These are phyloP conservation scores for Daubentonia madagascariensis DNA, from an alignment of 2,113 vertebrate genomes.

Conservation along the genomic window DNA sequence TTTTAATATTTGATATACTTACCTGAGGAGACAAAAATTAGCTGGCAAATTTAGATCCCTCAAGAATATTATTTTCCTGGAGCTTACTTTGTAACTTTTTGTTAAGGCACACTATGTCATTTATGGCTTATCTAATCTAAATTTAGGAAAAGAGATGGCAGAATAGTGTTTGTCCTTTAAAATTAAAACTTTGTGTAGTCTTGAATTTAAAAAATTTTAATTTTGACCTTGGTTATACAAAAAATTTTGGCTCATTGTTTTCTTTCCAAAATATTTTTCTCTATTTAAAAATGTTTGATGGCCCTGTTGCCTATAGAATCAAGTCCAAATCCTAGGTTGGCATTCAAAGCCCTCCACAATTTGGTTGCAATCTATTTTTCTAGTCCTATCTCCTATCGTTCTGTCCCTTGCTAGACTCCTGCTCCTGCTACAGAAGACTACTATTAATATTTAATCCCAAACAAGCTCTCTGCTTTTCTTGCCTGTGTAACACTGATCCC, in stretches of 20 bases:
- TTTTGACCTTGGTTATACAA: not conserved
- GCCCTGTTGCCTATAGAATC: not conserved
- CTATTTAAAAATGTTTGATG: not conserved
- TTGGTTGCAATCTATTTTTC: not conserved
- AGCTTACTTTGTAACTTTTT: conserved; percentile 18
- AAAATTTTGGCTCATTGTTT: not conserved
- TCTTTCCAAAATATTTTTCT: not conserved
- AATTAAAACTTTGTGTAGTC: not conserved
- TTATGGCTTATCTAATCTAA: not conserved
- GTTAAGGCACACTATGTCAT: not conserved
- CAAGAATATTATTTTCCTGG: not conserved
- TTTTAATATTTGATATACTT: not conserved
- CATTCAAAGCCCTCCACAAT: not conserved
- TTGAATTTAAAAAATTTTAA: not conserved
- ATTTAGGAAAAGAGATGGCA: not conserved
- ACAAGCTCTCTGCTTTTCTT: not conserved
- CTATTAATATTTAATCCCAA: not conserved
- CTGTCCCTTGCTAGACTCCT: not conserved
- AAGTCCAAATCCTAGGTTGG: not conserved
- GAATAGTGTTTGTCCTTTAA: not conserved
- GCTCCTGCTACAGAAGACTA: not conserved
- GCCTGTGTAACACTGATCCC: not conserved
- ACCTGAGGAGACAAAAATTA: not conserved
- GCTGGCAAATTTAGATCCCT: not conserved
- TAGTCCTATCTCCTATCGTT: not conserved